Conservation (phyloP, 2,797 vertebrate genomes). For the Florisuga fusca region DNA sequence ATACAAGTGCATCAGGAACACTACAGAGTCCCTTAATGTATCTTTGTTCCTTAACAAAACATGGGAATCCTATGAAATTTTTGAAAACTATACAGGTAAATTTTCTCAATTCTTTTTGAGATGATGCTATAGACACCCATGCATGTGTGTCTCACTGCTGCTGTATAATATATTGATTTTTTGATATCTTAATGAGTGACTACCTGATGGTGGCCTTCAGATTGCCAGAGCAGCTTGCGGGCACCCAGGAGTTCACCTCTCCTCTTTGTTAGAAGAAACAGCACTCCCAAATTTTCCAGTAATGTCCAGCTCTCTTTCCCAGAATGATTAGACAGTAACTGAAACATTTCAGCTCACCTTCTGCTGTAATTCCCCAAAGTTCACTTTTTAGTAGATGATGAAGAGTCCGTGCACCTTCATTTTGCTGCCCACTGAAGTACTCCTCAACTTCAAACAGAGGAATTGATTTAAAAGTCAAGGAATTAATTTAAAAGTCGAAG, state of each 20-base stretch:
- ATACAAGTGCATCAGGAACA: slow-evolving; percentile 88
- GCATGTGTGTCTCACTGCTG: not conserved
- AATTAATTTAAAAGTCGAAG: not conserved
- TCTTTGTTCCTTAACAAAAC: slow-evolving; percentile 77
- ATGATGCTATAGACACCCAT: not conserved
- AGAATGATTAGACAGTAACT: not conserved
- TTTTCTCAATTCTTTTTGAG: not conserved
- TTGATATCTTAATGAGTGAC: not conserved
- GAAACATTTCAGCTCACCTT: not conserved
- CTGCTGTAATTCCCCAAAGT: slow-evolving; percentile 15
- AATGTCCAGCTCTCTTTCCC: not conserved
- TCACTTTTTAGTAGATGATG: not conserved
- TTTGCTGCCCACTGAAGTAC: not conserved
- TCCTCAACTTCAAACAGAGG: not conserved
- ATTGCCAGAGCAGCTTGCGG: not conserved
- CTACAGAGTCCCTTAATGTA: slow-evolving; percentile 59
- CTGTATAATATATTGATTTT: not conserved
- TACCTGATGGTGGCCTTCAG: not conserved
- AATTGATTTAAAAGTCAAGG: not conserved
- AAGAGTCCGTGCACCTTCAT: not conserved
- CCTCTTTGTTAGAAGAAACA: not conserved
- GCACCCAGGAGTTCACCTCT: not conserved
- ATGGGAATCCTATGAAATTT: slow-evolving; percentile 79
- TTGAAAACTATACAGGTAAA: slow-evolving; percentile 79
- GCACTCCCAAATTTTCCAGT: not conserved